phyloP scores from a whole-genome alignment of 1,140 invertebrate genomes.

The Rhizoglyphus robini region DNA sequence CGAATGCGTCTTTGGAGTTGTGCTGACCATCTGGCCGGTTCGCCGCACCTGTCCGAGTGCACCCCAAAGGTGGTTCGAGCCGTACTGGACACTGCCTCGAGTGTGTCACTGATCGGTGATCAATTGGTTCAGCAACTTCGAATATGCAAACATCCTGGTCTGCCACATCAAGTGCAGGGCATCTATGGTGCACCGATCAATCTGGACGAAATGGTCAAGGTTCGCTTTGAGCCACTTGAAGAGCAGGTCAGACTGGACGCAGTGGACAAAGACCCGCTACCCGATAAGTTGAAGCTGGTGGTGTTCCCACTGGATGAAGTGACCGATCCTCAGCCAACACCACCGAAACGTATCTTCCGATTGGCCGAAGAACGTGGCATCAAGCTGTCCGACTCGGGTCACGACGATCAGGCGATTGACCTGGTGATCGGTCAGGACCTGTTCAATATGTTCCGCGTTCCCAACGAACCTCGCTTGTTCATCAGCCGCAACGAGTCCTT shows the following conservation, averaged over 20 bases:
- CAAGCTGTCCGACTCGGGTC: background rate
- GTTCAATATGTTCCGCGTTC: background rate
- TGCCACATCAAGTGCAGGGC: background rate
- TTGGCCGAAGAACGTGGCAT: background rate
- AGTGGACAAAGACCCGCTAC: background rate
- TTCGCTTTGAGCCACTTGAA: background rate
- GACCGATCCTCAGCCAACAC: background rate
- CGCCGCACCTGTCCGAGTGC: background rate
- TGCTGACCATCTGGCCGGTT: background rate
- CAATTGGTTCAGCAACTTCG: background rate
- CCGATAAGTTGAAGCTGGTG: background rate
- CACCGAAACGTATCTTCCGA: background rate
- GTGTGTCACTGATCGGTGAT: background rate
- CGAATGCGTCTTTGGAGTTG: background rate
- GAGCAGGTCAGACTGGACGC: background rate
- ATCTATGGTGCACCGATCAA: background rate
- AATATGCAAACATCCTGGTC: background rate
- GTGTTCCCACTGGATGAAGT: background rate
- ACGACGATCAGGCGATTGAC: background rate
- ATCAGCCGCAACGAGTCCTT: background rate
- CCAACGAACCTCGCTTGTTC: background rate
- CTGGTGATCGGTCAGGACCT: background rate
- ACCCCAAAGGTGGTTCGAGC: background rate
- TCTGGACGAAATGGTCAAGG: background rate
- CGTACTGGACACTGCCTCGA: background rate